Percentiles rank a stretch among this genome's conserved stretches.
Evolutionary conservation across 2,797 vertebrate genomes (phyloP).

Genomic region (Knipowitschia caucasica): DNA sequence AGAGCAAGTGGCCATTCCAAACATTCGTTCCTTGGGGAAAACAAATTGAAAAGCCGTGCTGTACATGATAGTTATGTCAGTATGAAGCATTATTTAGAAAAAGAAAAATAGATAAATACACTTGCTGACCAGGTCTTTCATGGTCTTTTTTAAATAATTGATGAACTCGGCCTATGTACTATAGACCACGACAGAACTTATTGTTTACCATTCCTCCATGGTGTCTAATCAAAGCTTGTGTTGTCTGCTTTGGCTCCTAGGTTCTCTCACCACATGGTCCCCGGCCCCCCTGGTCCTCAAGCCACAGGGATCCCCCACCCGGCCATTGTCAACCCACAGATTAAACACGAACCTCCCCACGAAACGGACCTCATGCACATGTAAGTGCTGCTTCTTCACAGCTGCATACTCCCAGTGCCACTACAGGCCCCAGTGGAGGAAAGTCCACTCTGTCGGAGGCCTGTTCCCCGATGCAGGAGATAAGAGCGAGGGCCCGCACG

Average conservation of each 20-base stretch:
- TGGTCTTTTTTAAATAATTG: too few species aligned
- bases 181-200: too few species aligned
- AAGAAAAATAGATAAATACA: too few species aligned
- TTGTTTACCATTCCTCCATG: too few species aligned
- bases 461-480: slow-evolving; percentile 60
- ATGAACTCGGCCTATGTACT: too few species aligned
- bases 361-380: slow-evolving; percentile 97
- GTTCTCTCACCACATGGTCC: slow-evolving; percentile 99
- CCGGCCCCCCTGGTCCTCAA: slow-evolving; percentile 92
- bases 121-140: too few species aligned
- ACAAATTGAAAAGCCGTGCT: too few species aligned
- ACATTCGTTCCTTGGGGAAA: too few species aligned
- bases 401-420: slow-evolving; percentile 12
- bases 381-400: slow-evolving; percentile 75
- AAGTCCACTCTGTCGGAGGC: slow-evolving; percentile 40
- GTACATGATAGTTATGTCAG: too few species aligned
- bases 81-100: too few species aligned
- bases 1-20: too few species aligned
- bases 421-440: slow-evolving; percentile 30
- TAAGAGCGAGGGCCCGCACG: slow-evolving; percentile 52
- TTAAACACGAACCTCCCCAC: slow-evolving; percentile 96
- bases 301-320: slow-evolving; percentile 98
- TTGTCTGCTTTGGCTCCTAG: slow-evolving; percentile 65
- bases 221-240: slow-evolving; percentile 24
- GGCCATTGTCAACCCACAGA: slow-evolving; percentile 97